These are phyloP conservation scores for Deroplatys truncata DNA, from an alignment of 2,888 invertebrate species.

Conservation along the genomic window DNA sequence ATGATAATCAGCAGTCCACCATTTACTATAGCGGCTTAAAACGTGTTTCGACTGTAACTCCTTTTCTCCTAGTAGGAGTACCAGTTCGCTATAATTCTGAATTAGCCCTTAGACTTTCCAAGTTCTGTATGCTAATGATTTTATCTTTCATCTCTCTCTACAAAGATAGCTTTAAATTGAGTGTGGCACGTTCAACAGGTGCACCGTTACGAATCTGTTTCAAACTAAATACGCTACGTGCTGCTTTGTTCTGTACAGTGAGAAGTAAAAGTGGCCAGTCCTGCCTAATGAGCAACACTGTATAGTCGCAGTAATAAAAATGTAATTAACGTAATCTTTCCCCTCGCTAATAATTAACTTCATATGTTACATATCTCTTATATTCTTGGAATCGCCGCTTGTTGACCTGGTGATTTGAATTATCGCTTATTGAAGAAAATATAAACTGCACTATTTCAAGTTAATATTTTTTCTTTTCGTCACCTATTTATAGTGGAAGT, in stretches of 20 bases:
- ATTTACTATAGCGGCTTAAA: not conserved
- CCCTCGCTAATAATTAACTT: too few relatives aligned
- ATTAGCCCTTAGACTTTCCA: not conserved
- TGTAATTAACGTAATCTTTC: too few relatives aligned
- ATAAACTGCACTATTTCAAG: too few relatives aligned
- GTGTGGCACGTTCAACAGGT: constrained; percentile 6
- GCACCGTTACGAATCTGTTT: not conserved
- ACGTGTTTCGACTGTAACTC: not conserved
- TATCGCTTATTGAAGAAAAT: too few relatives aligned
- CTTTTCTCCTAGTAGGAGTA: too few relatives aligned
- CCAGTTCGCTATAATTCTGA: not conserved
- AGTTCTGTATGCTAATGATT: not conserved
- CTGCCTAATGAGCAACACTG: not conserved
- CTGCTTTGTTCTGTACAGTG: not conserved
- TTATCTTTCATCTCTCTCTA: not conserved
- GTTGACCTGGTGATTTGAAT: too few relatives aligned
- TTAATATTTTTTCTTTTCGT: too few relatives aligned
- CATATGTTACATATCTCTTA: too few relatives aligned
- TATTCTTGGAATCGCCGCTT: too few relatives aligned
- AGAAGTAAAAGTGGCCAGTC: not conserved
- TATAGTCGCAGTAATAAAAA: too few relatives aligned
- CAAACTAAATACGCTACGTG: not conserved
- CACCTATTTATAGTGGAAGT: too few relatives aligned
- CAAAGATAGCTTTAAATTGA: constrained; percentile 5
- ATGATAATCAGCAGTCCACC: not conserved